Evolutionary conservation across 2,797 vertebrate species (phyloP).

Genomic region (Myotis pilosus): DNA sequence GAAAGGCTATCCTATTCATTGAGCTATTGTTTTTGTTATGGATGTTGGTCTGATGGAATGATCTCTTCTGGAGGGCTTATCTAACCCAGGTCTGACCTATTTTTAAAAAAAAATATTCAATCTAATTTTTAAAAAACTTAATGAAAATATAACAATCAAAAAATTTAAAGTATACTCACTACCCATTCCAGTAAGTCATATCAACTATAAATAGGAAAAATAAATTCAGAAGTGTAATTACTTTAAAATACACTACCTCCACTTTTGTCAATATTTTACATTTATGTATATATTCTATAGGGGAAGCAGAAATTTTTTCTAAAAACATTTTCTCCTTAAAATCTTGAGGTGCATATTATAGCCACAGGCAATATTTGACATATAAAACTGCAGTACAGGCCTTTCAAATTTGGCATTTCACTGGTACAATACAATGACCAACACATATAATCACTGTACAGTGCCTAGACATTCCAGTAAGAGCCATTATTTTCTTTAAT

Average conservation of each 20-base stretch:
- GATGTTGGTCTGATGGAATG: too few species aligned
- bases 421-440: slow-evolving; percentile 64
- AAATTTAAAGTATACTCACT: slow-evolving; percentile 74
- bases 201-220: slow-evolving; percentile 87
- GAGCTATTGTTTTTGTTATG: too few species aligned
- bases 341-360: slow-evolving; percentile 62
- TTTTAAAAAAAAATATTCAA: slow-evolving; percentile 73
- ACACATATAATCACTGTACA: slow-evolving; percentile 43
- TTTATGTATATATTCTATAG: slow-evolving; percentile 71
- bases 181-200: slow-evolving; percentile 85
- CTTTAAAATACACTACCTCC: slow-evolving; percentile 83
- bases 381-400: slow-evolving; percentile 68
- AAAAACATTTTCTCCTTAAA: slow-evolving; percentile 78
- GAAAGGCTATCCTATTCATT: too few species aligned
- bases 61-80: too few species aligned
- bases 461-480: slow-evolving; percentile 73
- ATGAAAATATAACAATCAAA: slow-evolving; percentile 80
- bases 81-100: too few species aligned
- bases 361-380: slow-evolving; percentile 73
- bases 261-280: slow-evolving; percentile 81
- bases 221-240: slow-evolving; percentile 86
- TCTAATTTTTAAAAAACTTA: slow-evolving; percentile 54
- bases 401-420: slow-evolving; percentile 79
- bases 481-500: slow-evolving; percentile 76
- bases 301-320: slow-evolving; percentile 76